These are phyloP conservation scores for Helobdella robusta DNA, from an alignment of 2,888 invertebrate genomes.

Conservation along the genomic window DNA sequence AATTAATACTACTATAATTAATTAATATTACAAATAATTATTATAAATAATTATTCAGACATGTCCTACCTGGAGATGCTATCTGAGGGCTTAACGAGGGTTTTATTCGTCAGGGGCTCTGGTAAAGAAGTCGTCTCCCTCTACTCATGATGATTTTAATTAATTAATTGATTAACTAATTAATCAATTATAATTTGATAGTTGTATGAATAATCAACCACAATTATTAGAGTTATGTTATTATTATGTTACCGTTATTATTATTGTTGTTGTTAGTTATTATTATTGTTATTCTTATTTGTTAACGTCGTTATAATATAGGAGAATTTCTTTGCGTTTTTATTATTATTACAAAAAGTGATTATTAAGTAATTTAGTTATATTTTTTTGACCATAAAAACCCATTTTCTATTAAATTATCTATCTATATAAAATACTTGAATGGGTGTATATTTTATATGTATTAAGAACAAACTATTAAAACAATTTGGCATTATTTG, in stretches of 20 bases:
- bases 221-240: background rate
- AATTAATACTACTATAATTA: background rate
- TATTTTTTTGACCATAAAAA: background rate
- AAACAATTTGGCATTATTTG: too few species aligned
- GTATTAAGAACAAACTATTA: too few species aligned
- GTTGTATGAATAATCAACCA: background rate
- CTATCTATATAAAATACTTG: too few species aligned
- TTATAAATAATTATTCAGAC: slow-evolving; percentile 57
- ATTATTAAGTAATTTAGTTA: background rate
- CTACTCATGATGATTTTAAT: slow-evolving; percentile 75
- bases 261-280: too few species aligned
- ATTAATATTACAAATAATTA: background rate
- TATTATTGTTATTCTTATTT: background rate
- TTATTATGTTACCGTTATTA: background rate
- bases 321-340: background rate
- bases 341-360: background rate
- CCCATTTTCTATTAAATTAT: too few species aligned
- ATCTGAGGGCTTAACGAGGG: slow-evolving; percentile 86
- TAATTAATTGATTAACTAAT: too few species aligned
- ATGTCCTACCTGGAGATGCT: slow-evolving; percentile 97
- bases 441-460: too few species aligned
- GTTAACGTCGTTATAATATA: background rate
- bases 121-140: slow-evolving; percentile 97
- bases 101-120: slow-evolving; percentile 89
- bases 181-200: too few species aligned